Conservation (phyloP, 2,888 invertebrate species). For the Hyppa rectilinea region DNA sequence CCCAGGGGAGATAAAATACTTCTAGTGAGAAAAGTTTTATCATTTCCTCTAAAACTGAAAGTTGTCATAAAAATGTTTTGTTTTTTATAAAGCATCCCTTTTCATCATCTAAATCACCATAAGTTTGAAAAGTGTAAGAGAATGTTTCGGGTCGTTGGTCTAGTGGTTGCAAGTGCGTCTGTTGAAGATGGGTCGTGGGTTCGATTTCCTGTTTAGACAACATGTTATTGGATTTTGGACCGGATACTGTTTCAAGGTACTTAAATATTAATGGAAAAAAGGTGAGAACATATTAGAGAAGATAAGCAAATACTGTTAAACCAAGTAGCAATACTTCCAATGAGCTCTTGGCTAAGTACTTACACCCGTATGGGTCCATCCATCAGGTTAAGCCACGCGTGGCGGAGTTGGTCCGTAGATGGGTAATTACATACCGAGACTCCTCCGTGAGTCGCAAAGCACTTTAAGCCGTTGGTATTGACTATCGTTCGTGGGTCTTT, state of each 20-base stretch:
- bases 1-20: constrained; percentile 41
- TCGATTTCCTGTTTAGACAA: neutral
- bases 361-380: no score
- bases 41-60: constrained; percentile 31
- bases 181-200: neutral
- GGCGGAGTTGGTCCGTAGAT: no score
- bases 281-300: neutral
- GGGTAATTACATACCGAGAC: no score
- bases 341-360: no score
- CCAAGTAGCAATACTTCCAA: no score
- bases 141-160: neutral
- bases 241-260: neutral
- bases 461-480: no score
- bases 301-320: neutral
- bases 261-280: neutral
- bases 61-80: constrained; percentile 2
- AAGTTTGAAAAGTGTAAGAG: neutral
- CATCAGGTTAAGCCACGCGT: no score
- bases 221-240: neutral
- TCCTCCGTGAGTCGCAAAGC: no score
- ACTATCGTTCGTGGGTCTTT: no score
- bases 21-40: constrained; percentile 33
- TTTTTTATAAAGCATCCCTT: neutral
- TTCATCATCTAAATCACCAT: neutral
- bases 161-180: neutral